phyloP scores from a whole-genome alignment of 2,888 invertebrate genomes.

The Tetragonisca angustula region DNA sequence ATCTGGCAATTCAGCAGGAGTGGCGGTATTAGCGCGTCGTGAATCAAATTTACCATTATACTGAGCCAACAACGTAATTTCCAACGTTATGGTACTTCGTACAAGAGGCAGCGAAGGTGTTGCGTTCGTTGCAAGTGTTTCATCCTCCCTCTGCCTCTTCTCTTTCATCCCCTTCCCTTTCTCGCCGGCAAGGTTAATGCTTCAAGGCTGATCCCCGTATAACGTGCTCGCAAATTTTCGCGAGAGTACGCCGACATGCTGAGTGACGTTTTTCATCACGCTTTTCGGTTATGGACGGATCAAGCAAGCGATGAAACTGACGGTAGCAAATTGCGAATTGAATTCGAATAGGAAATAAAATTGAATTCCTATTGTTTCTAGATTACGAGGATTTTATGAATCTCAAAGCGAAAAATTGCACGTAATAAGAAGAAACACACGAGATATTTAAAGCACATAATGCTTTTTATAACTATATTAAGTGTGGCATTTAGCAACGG shows the following conservation, averaged over 20 bases:
- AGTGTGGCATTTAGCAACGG: too few relatives aligned
- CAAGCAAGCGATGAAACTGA: background rate
- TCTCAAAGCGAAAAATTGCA: too few relatives aligned
- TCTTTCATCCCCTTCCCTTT: background rate
- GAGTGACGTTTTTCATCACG: constrained; percentile 3
- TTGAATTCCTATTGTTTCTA: background rate
- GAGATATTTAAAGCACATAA: too few relatives aligned
- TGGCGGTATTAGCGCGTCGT: background rate
- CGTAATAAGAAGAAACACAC: too few relatives aligned
- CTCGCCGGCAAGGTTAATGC: background rate
- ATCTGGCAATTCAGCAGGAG: background rate
- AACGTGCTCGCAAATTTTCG: constrained; percentile 13
- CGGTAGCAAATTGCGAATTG: background rate
- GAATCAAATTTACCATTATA: constrained; percentile 10
- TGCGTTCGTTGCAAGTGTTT: background rate
- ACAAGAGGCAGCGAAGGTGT: background rate
- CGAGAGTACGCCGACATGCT: background rate
- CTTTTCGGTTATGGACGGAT: background rate
- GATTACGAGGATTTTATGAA: background rate
- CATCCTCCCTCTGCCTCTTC: background rate
- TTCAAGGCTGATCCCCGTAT: constrained; percentile 11
- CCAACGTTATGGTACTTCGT: background rate
- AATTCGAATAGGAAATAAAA: background rate
- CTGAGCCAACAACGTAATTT: constrained; percentile 12
- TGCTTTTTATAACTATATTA: too few relatives aligned